Evolutionary conservation across 2,888 invertebrate species (phyloP).

Genomic region (Branchipolynoe longqiensis): DNA sequence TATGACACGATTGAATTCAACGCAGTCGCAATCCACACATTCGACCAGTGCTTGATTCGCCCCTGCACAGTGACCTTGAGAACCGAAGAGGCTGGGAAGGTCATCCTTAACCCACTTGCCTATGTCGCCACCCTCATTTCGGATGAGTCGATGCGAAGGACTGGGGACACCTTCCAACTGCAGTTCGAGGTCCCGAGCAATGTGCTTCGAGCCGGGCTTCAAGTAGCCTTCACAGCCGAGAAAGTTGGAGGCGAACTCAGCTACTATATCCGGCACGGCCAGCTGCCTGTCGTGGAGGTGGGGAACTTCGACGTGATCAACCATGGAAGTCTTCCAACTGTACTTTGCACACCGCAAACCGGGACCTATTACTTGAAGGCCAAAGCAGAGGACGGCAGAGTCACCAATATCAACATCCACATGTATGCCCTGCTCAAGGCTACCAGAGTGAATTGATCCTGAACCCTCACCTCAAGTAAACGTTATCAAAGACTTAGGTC

Average conservation of each 20-base stretch:
- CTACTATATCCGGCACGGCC: slow-evolving; percentile 8
- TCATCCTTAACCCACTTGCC: slow-evolving; percentile 18
- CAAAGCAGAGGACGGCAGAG: background rate
- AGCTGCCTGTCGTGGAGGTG: slow-evolving; percentile 3
- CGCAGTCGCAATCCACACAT: slow-evolving; percentile 38
- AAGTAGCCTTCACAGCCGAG: slow-evolving; percentile 32
- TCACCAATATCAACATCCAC: slow-evolving; percentile 22
- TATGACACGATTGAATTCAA: slow-evolving; percentile 30
- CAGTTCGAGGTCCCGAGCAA: background rate
- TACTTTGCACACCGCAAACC: slow-evolving; percentile 3
- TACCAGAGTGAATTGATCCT: background rate
- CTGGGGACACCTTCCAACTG: background rate
- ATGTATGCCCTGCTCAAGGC: slow-evolving; percentile 17
- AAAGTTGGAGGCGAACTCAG: slow-evolving; percentile 15
- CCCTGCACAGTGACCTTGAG: slow-evolving; percentile 7
- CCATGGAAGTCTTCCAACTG: background rate
- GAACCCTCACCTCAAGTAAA: too few species aligned
- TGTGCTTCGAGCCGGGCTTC: background rate
- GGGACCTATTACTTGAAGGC: slow-evolving; percentile 1
- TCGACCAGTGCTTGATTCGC: slow-evolving; percentile 3
- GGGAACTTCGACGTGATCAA: slow-evolving; percentile 13
- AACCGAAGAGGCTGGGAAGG: slow-evolving; percentile 12
- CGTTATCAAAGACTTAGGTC: too few species aligned
- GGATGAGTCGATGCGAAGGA: background rate
- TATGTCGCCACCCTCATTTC: background rate